Evolutionary conservation across 2,113 vertebrate species (phyloP).

Genomic region (Rynchops niger): DNA sequence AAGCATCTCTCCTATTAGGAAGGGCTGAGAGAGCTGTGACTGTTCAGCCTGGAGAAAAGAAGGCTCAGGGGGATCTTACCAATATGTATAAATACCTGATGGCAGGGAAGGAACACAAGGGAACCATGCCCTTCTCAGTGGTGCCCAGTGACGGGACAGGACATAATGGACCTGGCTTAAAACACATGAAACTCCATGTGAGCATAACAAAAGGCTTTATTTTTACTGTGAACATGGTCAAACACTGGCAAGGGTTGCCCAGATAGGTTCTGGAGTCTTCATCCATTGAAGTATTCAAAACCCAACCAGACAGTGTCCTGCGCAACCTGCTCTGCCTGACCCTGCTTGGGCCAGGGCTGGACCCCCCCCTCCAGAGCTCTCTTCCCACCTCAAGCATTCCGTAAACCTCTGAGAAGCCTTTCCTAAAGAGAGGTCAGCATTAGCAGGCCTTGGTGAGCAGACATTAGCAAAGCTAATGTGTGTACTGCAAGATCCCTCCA

Average conservation of each 20-base stretch:
- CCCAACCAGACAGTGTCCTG: accelerated
- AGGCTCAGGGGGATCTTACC: neutral
- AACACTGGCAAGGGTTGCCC: neutral
- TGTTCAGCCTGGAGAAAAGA: neutral
- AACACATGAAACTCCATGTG: neutral
- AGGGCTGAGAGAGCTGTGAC: neutral
- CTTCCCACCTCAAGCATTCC: neutral
- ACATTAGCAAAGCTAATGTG: accelerated
- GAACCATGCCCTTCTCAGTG: neutral
- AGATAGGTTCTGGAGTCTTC: neutral
- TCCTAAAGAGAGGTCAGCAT: neutral
- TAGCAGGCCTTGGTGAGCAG: neutral
- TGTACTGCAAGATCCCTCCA: neutral
- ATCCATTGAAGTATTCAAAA: neutral
- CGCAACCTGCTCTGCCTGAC: neutral
- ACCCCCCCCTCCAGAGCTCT: no score
- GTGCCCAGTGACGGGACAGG: neutral
- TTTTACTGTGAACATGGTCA: neutral
- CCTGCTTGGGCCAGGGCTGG: neutral
- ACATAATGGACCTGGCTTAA: neutral
- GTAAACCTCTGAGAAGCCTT: neutral
- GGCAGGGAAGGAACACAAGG: neutral
- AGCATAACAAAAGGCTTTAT: accelerated
- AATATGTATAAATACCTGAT: neutral
- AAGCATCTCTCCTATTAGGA: neutral